Conservation (phyloP, 2,113 vertebrate species). For the Grus americana region DNA sequence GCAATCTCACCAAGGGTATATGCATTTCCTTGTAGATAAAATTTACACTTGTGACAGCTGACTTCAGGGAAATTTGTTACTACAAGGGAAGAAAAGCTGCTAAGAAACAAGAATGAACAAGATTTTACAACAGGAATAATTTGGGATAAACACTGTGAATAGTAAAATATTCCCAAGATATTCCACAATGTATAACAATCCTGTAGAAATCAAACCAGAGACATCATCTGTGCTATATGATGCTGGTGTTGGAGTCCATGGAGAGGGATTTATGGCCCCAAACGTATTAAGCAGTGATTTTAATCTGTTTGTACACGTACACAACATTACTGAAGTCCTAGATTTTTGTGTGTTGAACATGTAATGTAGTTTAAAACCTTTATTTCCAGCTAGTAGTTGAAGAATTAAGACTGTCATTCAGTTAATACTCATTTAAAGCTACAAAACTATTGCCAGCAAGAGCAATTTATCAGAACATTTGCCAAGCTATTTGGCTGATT, state of each 20-base stretch:
- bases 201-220: background rate
- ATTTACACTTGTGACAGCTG: background rate
- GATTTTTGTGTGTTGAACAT: background rate
- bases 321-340: background rate
- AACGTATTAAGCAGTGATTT: background rate
- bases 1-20: background rate
- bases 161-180: background rate
- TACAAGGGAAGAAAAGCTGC: background rate
- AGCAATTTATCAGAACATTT: slow-evolving; percentile 45
- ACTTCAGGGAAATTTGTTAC: background rate
- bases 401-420: slow-evolving; percentile 45
- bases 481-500: slow-evolving; percentile 23
- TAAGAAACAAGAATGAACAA: background rate
- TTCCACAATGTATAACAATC: background rate
- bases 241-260: background rate
- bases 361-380: background rate
- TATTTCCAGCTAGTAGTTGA: slow-evolving; percentile 38
- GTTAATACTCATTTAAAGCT: slow-evolving; percentile 53
- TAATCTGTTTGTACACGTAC: slow-evolving; percentile 2
- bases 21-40: background rate
- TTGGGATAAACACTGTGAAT: background rate
- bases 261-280: background rate
- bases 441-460: slow-evolving; percentile 25
- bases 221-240: background rate
- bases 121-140: slow-evolving; percentile 3